phyloP scores from a whole-genome alignment of 2,888 invertebrate genomes.

The Limnephilus auricula region DNA sequence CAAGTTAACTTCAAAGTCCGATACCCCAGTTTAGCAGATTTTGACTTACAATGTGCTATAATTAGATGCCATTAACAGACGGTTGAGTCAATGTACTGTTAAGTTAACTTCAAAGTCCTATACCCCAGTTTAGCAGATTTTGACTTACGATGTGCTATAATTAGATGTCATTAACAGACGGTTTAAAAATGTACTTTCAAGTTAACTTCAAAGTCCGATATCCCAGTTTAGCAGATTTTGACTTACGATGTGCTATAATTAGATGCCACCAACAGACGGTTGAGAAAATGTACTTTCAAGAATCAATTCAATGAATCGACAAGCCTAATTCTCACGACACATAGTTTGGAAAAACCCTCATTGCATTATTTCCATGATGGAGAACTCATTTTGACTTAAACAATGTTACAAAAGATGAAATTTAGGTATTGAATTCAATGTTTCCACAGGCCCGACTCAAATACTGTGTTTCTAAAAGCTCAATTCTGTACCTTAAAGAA shows the following conservation, averaged over 20 bases:
- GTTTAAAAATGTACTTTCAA: not conserved
- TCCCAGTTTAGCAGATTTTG: not conserved
- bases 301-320: not conserved
- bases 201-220: not conserved
- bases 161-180: no score
- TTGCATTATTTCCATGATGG: not conserved
- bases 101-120: no score
- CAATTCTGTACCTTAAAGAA: not conserved
- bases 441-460: not conserved
- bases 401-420: not conserved
- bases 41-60: no score
- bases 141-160: no score
- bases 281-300: not conserved
- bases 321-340: not conserved
- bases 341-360: not conserved
- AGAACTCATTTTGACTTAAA: not conserved
- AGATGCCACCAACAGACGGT: no score
- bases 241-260: not conserved
- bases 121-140: no score
- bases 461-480: not conserved
- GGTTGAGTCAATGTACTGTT: no score
- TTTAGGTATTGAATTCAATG: not conserved
- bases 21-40: no score
- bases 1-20: no score
- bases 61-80: no score